phyloP scores from a whole-genome alignment of 1,140 invertebrate species.

The Oscheius sp. region DNA sequence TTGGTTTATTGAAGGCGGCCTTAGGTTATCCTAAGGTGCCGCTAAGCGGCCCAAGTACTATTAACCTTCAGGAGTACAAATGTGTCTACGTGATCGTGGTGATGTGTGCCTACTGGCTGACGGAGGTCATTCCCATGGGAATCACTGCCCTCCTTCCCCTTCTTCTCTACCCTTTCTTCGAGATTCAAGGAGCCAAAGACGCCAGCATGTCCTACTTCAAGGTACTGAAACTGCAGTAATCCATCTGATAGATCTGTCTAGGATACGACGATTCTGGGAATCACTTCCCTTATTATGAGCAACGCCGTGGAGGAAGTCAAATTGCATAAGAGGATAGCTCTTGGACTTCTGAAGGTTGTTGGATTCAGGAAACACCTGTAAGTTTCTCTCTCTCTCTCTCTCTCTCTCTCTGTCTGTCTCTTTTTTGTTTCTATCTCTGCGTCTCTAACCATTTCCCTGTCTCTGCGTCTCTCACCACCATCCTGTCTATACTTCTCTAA shows the following conservation, averaged over 20 bases:
- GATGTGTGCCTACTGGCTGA: slow-evolving; percentile 57
- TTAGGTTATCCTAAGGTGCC: background rate
- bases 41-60: background rate
- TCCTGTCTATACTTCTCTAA: no score
- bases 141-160: slow-evolving; percentile 61
- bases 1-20: background rate
- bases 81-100: slow-evolving; percentile 33
- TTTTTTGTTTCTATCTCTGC: no score
- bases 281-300: slow-evolving; percentile 60
- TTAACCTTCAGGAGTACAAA: slow-evolving; percentile 34
- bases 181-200: slow-evolving; percentile 51
- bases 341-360: slow-evolving; percentile 60
- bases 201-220: slow-evolving; percentile 44
- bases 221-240: background rate
- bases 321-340: slow-evolving; percentile 63
- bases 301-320: slow-evolving; percentile 63
- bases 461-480: no score
- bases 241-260: slow-evolving; percentile 1
- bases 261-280: slow-evolving; percentile 57
- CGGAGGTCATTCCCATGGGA: slow-evolving; percentile 61
- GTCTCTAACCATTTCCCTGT: no score
- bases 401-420: no score
- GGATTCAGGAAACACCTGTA: slow-evolving; percentile 58
- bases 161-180: slow-evolving; percentile 57
- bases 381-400: no score